Percentiles rank a stretch among this genome's conserved stretches.
phyloP scores from a whole-genome alignment of 2,888 invertebrate species.

The Tolmerus cingulatus region DNA sequence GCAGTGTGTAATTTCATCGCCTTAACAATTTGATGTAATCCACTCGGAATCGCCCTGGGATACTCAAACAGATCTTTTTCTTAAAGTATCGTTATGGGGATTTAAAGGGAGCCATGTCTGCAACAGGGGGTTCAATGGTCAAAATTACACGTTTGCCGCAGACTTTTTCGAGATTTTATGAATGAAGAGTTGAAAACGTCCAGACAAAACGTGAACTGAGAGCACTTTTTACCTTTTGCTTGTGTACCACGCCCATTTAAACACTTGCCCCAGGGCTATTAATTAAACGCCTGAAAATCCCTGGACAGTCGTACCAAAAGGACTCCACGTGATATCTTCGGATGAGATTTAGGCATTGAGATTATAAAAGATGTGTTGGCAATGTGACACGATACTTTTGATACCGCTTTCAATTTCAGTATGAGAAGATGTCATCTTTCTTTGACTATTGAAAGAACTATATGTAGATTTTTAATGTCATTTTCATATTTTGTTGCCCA shows the following conservation, averaged over 20 bases:
- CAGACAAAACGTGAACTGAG: constrained; percentile 36
- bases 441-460: not conserved
- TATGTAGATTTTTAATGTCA: not conserved
- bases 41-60: constrained; percentile 33
- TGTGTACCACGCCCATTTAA: constrained; percentile 9
- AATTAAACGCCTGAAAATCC: constrained; percentile 38
- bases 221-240: constrained; percentile 18
- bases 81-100: constrained; percentile 28
- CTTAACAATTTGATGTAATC: constrained; percentile 34
- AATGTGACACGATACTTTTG: not conserved
- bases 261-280: constrained; percentile 21
- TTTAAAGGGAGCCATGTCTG: constrained; percentile 13
- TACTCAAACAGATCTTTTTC: constrained; percentile 30
- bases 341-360: not conserved
- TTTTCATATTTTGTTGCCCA: no score
- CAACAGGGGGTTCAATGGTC: not conserved
- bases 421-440: not conserved
- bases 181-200: constrained; percentile 33
- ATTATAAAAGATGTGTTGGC: not conserved
- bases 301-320: constrained; percentile 15
- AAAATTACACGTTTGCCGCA: constrained; percentile 33
- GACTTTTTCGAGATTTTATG: constrained; percentile 31
- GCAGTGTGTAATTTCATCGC: constrained; percentile 29
- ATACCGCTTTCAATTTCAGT: not conserved
- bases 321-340: not conserved